Evolutionary conservation across 2,888 invertebrate genomes (phyloP), one percentile per base, ranked within the genome.

Genomic region (Endomychus coccineus): DNA sequence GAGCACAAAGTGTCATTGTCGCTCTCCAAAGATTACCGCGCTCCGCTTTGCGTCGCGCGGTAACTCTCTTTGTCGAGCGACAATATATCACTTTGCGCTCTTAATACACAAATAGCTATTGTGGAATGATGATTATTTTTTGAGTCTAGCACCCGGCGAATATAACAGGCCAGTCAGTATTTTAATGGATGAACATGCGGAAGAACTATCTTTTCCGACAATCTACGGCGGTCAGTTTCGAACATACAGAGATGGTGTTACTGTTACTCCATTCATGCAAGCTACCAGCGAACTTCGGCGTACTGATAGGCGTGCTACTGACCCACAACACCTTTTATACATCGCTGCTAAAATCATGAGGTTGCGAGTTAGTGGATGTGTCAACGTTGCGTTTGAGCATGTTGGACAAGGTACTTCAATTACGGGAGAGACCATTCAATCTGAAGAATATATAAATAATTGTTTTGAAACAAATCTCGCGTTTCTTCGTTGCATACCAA

Each of bases 161-260:
- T 3, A 22, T 1, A 17, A 14, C 4, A 35, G 7, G 2, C 43
- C 45, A 3, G 13, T 24, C 1, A 57, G 51, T 47, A 51, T 59
- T 32, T 43, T 64, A 44, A 59, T 55, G 27, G 64, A 64, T 43
- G 48, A 47, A 40, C 58, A 63, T 52, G 61, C 61, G 7, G 64
- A 64, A 56, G 64, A 66, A 36, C 32, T 66, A 12, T 62, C 64
- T 3, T 65, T 66, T 49, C 65, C 64, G 3, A 14, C 39, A 13
- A 65, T 66, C 46, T 67, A 67, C 51, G 50, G 38, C 16, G 65
- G 65, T 4, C 27, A 61, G 31, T 46, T 46, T 2, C 46, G 62
- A 32, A 40, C 25, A 2, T 64, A 61, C 44, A 28, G 46, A 27
- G 43, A 40, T 41, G 9, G 48, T 42, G 27, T 32, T 32, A 4